phyloP scores from a whole-genome alignment of 2,113 vertebrate genomes.

The Alosa alosa region DNA sequence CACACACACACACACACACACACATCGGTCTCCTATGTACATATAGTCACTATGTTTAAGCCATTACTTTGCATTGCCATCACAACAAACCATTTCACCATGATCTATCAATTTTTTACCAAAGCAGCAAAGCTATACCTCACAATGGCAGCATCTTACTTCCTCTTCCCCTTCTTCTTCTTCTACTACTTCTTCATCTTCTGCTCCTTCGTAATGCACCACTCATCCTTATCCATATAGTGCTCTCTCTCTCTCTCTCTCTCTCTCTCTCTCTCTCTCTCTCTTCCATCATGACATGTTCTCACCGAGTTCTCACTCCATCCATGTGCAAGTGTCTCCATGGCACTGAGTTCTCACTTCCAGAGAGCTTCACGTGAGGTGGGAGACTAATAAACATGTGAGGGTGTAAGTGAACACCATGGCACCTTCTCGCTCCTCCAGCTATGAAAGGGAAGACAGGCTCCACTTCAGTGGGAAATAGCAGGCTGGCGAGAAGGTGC shows the following conservation, averaged over 20 bases:
- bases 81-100: background rate
- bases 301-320: background rate
- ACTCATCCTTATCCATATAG: background rate
- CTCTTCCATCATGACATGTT: background rate
- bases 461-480: background rate
- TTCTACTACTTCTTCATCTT: background rate
- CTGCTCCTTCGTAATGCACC: background rate
- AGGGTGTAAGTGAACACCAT: slow-evolving; percentile 18
- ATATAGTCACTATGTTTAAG: background rate
- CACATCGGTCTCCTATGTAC: background rate
- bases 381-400: slow-evolving; percentile 7
- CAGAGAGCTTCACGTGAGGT: background rate
- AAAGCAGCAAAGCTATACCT: background rate
- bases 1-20: too few species aligned
- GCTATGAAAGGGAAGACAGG: background rate
- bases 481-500: background rate
- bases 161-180: background rate
- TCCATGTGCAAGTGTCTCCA: background rate
- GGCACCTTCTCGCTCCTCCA: slow-evolving; percentile 6
- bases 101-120: background rate
- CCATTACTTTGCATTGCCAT: background rate
- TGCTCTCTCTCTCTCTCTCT: background rate
- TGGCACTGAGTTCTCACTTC: background rate
- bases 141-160: background rate
- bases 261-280: slow-evolving; percentile 10